phyloP scores from a whole-genome alignment of 2,113 vertebrate genomes.

The Psittacus erithacus region DNA sequence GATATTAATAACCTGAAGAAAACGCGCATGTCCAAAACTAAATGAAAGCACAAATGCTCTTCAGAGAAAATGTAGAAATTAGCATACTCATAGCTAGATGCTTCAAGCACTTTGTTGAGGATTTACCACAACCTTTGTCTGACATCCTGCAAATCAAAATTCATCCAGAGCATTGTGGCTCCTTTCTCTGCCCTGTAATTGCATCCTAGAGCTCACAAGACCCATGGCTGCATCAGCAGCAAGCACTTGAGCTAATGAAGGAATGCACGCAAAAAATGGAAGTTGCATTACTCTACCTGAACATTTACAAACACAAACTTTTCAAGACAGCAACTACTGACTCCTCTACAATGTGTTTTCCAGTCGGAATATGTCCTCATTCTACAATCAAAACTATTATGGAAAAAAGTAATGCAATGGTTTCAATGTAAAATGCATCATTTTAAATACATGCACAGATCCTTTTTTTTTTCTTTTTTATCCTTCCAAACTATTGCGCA shows the following conservation, averaged over 20 bases:
- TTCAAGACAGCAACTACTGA: not conserved
- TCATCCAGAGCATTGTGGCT: not conserved
- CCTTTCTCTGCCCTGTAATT: not conserved
- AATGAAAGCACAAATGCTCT: not conserved
- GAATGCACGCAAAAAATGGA: not conserved
- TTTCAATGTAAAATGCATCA: slow-evolving; percentile 18
- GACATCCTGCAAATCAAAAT: not conserved
- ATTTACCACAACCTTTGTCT: not conserved
- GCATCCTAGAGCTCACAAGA: not conserved
- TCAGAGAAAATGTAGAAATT: not conserved
- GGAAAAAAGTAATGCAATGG: not conserved
- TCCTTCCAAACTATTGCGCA: not conserved
- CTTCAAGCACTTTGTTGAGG: not conserved
- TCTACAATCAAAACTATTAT: not conserved
- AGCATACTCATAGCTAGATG: not conserved
- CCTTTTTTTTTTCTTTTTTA: not conserved
- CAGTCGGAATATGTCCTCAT: not conserved
- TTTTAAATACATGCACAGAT: not conserved
- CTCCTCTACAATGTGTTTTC: not conserved
- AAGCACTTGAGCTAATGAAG: not conserved
- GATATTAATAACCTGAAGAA: not conserved
- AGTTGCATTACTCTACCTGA: not conserved
- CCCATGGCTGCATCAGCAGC: not conserved
- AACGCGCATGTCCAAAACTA: not conserved
- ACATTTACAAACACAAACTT: not conserved